Percentiles rank a stretch among this genome's conserved stretches.
phyloP scores from a whole-genome alignment of 2,113 vertebrate genomes.

The Castor canadensis region DNA sequence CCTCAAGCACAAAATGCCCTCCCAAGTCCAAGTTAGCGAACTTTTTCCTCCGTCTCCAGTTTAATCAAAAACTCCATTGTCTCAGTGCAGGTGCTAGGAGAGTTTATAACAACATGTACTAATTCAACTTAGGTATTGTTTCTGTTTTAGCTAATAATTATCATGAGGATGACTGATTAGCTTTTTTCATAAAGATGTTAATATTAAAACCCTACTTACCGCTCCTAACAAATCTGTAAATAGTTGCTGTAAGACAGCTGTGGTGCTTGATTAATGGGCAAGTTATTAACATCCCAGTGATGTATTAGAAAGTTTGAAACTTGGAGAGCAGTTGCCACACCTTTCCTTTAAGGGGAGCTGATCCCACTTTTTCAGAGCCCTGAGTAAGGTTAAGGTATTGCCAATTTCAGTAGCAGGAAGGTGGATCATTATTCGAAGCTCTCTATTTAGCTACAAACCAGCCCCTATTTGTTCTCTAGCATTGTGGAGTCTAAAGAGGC shows the following conservation, averaged over 20 bases:
- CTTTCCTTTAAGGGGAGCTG: neutral
- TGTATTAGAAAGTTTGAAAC: neutral
- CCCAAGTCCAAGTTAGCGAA: neutral
- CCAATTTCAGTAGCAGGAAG: neutral
- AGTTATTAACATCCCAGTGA: constrained; percentile 26
- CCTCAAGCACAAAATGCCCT: neutral
- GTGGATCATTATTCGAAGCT: neutral
- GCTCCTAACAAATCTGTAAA: neutral
- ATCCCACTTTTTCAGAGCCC: neutral
- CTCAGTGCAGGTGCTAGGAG: neutral
- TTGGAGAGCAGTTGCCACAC: neutral
- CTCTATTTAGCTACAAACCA: neutral
- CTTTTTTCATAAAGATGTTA: neutral
- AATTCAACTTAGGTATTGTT: neutral
- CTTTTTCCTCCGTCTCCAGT: neutral
- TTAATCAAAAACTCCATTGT: neutral
- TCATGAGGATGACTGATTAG: neutral
- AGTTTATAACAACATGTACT: neutral
- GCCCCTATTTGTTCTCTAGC: neutral
- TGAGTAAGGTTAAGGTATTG: neutral
- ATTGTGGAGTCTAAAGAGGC: neutral
- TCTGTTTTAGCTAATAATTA: constrained; percentile 13
- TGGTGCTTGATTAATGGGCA: neutral
- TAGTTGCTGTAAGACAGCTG: neutral
- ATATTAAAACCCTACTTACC: constrained; percentile 18